Conservation (phyloP, 2,113 vertebrate species). For the Myrmecophaga tridactyla region DNA sequence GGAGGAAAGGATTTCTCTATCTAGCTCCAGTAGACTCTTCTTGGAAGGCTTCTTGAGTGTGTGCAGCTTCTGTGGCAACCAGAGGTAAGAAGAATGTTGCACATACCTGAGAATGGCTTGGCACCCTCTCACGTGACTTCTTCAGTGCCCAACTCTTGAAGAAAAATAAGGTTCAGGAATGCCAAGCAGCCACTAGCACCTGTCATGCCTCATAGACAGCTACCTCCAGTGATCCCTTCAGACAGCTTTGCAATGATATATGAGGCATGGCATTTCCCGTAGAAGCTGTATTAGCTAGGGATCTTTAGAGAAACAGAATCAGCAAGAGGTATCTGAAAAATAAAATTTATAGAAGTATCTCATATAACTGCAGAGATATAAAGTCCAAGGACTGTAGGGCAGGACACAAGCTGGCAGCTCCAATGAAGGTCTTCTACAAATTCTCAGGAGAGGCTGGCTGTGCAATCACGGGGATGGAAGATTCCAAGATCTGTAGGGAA, state of each 20-base stretch:
- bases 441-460: no score
- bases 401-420: no score
- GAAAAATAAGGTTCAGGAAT: neutral
- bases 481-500: no score
- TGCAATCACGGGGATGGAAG: no score
- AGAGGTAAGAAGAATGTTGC: neutral
- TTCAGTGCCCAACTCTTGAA: neutral
- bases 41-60: neutral
- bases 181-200: neutral
- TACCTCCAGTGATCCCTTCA: neutral
- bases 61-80: neutral
- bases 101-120: neutral
- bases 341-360: no score
- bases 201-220: neutral
- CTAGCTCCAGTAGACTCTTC: neutral
- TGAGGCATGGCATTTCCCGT: neutral
- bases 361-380: no score
- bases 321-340: no score
- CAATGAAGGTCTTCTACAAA: no score
- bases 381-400: no score
- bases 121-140: neutral
- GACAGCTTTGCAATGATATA: neutral
- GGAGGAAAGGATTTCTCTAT: neutral
- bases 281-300: no score
- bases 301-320: no score